These are phyloP conservation scores for Ceratina japonica DNA, from an alignment of 1,140 invertebrate species.

Conservation along the genomic window DNA sequence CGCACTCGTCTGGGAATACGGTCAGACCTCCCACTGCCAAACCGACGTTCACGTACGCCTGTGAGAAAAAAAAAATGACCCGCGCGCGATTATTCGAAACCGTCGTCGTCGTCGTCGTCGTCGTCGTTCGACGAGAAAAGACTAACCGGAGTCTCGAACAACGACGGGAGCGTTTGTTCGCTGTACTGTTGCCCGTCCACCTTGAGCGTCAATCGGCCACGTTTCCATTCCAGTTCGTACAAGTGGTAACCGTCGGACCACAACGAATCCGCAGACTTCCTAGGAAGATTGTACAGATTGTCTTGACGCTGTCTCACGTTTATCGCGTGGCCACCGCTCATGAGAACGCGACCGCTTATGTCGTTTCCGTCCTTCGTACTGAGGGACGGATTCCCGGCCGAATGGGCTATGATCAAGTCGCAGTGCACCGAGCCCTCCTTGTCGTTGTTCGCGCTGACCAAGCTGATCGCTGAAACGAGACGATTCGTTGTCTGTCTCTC, in stretches of 20 bases:
- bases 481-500: not conserved
- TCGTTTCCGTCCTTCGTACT: slow-evolving; percentile 40
- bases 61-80: slow-evolving; percentile 60
- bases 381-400: slow-evolving; percentile 66
- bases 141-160: slow-evolving; percentile 87
- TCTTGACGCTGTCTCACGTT: not conserved
- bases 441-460: slow-evolving; percentile 11
- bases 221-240: slow-evolving; percentile 82
- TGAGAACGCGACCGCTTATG: slow-evolving; percentile 66
- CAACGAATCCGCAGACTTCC: slow-evolving; percentile 47
- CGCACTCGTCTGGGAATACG: slow-evolving; percentile 83
- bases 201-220: slow-evolving; percentile 73
- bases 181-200: slow-evolving; percentile 81
- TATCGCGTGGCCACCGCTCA: slow-evolving; percentile 52
- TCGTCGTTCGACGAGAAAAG: too few species aligned
- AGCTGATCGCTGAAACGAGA: slow-evolving; percentile 40
- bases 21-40: slow-evolving; percentile 87
- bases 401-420: slow-evolving; percentile 67
- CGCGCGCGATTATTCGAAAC: too few species aligned
- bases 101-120: too few species aligned
- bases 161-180: slow-evolving; percentile 75
- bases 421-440: not conserved
- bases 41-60: slow-evolving; percentile 88
- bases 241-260: slow-evolving; percentile 84
- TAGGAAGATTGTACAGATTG: slow-evolving; percentile 10